These are phyloP conservation scores for Colaptes auratus DNA, from an alignment of 2,113 vertebrate genomes.

Conservation along the genomic window DNA sequence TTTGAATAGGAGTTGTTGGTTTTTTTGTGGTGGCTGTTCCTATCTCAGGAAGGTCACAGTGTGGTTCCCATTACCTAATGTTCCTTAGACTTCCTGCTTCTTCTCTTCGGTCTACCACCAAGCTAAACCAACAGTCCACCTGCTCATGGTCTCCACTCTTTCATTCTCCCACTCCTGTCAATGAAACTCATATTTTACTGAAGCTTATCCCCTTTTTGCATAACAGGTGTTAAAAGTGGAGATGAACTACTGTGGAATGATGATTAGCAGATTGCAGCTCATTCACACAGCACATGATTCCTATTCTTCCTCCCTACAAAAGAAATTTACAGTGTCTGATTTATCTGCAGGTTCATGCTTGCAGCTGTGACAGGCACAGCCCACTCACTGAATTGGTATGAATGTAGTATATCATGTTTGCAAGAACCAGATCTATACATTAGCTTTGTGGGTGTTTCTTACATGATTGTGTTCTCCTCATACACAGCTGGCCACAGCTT, in stretches of 20 bases:
- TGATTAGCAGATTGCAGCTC: background rate
- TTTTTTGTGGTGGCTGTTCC: too few relatives aligned
- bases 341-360: background rate
- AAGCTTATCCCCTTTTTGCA: background rate
- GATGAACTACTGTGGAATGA: background rate
- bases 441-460: background rate
- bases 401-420: background rate
- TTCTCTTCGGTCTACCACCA: too few relatives aligned
- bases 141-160: background rate
- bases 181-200: background rate
- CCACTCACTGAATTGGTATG: background rate
- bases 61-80: too few relatives aligned
- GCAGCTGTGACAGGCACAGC: background rate
- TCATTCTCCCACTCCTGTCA: background rate
- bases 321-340: background rate
- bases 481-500: background rate
- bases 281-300: background rate
- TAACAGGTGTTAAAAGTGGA: background rate
- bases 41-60: too few relatives aligned
- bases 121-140: too few relatives aligned
- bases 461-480: background rate
- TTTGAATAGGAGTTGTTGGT: too few relatives aligned
- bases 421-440: background rate
- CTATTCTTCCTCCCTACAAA: background rate
- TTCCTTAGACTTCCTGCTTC: too few relatives aligned